Evolutionary conservation across 2,797 vertebrate species (phyloP), one percentile per base, ranked within the genome.

Genomic region (Hirundo rustica): DNA sequence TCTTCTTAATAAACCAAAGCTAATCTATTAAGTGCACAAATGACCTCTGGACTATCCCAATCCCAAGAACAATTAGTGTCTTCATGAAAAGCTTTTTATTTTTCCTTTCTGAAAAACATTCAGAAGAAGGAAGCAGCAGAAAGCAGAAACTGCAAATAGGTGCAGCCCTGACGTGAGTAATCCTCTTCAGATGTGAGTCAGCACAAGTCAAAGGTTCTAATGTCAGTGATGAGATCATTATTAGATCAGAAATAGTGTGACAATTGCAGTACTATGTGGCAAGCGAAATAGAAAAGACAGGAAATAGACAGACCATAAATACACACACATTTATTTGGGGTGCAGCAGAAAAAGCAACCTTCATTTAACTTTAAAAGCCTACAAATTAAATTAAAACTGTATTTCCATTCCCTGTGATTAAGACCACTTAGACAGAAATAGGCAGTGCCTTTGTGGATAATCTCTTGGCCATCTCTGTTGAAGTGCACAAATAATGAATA

Each of bases 21-120:
- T 80, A 71, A 92, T 88, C 64, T 85, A 88, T 77, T 50, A 90
- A 94, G 62, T 79, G 67, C 50, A 79, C 16, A 93, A 95, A 90
- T 29, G n/a, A 22, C 21, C 55, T 75, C 60, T 34, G 55, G 32
- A 75, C 42, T 36, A 36, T 72, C 89, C 73, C 47, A 91, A 51
- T 13, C 11, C 7, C 18, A 79, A 40, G 32, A 70, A 78, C 22
- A 16, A 70, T 72, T 1, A 16, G 4, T 58, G 27, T 47, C 45
- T 80, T 80, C 20, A 54, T 7, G 6, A 66, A 85, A 87, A 85
- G 21, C 34, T 40, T 58, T 51, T 51, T 45, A 44, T 20, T 70
- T 57, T 61, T 64, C 32, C 75, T 34, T 77, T 45, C 61, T 29
- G 13, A 32, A 50, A 62, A 68, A 25, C 20, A 22, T 21, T 57